A percentile compares a stretch with the other conserved stretches of the same genome.
Conservation (phyloP, 2,888 invertebrate genomes). For the Caradrina clavipalpis region DNA sequence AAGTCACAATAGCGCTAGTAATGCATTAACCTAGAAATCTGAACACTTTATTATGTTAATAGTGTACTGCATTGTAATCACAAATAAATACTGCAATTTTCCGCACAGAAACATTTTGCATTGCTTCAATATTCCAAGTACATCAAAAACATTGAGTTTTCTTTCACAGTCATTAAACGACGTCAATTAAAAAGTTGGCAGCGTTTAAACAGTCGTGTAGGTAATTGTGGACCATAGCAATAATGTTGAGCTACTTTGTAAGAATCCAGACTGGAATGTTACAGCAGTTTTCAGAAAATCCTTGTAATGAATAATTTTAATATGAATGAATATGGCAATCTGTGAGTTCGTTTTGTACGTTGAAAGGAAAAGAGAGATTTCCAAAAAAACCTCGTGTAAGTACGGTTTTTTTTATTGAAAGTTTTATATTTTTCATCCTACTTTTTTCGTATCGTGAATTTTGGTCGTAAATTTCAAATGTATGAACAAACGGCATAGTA, state of each 20-base stretch:
- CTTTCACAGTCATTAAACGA: conserved; percentile 48
- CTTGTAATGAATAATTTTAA: conserved; percentile 61
- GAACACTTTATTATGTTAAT: conserved; percentile 44
- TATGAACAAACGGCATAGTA: neutral
- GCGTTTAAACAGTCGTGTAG: conserved; percentile 54
- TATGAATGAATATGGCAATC: conserved; percentile 53
- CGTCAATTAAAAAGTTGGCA: conserved; percentile 65
- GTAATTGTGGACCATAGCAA: conserved; percentile 60
- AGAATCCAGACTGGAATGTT: conserved; percentile 60
- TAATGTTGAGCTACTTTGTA: conserved; percentile 61
- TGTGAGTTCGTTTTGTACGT: conserved; percentile 33
- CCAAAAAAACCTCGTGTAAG: conserved; percentile 13
- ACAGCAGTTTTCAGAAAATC: conserved; percentile 50
- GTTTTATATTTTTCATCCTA: conserved; percentile 1
- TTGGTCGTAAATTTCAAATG: neutral
- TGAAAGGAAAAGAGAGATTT: conserved; percentile 30
- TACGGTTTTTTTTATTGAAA: neutral
- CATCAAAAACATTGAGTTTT: conserved; percentile 42
- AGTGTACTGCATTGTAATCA: conserved; percentile 52
- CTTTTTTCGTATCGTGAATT: conserved; percentile 2
- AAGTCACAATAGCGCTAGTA: conserved; percentile 28
- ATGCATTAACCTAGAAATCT: conserved; percentile 43
- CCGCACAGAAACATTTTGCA: conserved; percentile 33
- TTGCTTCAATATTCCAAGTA: conserved; percentile 29
- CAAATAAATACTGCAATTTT: conserved; percentile 43